A percentile compares a stretch with the other conserved stretches of the same genome.
phyloP scores from a whole-genome alignment of 2,113 vertebrate species.

The Suncus etruscus region DNA sequence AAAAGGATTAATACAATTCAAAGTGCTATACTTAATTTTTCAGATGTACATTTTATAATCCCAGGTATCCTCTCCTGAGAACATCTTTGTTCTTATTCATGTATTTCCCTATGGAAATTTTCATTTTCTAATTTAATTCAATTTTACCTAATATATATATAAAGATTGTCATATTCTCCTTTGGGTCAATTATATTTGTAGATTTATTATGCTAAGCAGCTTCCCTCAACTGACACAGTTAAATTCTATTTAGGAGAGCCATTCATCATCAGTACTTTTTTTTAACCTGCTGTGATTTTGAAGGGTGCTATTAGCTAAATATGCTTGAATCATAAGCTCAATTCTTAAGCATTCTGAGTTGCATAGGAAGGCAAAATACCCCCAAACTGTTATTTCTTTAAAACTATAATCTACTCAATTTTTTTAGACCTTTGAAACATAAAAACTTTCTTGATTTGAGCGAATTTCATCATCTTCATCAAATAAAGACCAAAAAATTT shows the following conservation, averaged over 20 bases:
- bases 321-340: not conserved
- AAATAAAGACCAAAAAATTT: not conserved
- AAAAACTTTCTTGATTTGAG: not conserved
- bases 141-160: constrained; percentile 32
- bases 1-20: not conserved
- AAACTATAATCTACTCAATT: not conserved
- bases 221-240: not conserved
- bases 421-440: not conserved
- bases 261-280: not conserved
- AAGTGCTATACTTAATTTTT: not conserved
- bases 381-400: not conserved
- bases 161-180: not conserved
- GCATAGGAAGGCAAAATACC: not conserved
- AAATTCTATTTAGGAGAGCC: constrained; percentile 31
- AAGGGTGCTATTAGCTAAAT: not conserved
- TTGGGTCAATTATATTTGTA: not conserved
- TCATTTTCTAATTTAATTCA: not conserved
- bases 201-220: constrained; percentile 31
- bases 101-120: not conserved
- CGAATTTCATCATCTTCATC: not conserved
- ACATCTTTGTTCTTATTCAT: not conserved
- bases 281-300: not conserved
- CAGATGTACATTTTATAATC: not conserved
- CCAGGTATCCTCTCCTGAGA: rapidly evolving
- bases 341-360: not conserved